Percentiles rank a stretch among this genome's conserved stretches.
phyloP scores from a whole-genome alignment of 2,888 invertebrate genomes.

The Chrysomela aeneicollis region DNA sequence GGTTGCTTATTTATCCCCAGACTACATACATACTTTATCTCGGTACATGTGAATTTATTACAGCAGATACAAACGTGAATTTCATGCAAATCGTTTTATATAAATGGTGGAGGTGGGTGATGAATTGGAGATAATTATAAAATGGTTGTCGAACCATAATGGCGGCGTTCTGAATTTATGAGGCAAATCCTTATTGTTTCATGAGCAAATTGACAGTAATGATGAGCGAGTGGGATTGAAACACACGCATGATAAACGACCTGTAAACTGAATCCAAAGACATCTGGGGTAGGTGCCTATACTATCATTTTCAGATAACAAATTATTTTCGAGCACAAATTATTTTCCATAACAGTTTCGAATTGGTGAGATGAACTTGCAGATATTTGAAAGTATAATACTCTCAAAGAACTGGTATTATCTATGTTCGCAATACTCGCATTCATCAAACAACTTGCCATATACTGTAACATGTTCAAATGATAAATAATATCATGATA shows the following conservation, averaged over 20 bases:
- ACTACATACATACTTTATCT: slow-evolving; percentile 37
- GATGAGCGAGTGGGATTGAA: slow-evolving; percentile 25
- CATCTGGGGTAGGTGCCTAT: too few species aligned
- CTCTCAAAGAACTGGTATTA: too few species aligned
- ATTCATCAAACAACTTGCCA: too few species aligned
- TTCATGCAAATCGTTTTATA: slow-evolving; percentile 37
- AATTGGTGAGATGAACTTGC: too few species aligned
- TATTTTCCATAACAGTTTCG: too few species aligned
- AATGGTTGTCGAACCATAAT: slow-evolving; percentile 14
- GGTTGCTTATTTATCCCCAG: slow-evolving; percentile 32
- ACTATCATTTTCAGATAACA: too few species aligned
- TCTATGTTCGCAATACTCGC: too few species aligned
- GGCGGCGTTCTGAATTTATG: slow-evolving; percentile 26
- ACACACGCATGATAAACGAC: not conserved
- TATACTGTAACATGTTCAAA: too few species aligned
- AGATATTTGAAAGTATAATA: too few species aligned
- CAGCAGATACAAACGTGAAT: slow-evolving; percentile 32
- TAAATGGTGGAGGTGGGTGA: slow-evolving; percentile 14
- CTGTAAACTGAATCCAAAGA: too few species aligned
- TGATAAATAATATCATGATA: too few species aligned
- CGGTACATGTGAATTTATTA: slow-evolving; percentile 22
- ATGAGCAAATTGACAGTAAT: slow-evolving; percentile 33
- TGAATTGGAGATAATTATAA: slow-evolving; percentile 28
- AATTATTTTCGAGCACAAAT: too few species aligned
- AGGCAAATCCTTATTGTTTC: slow-evolving; percentile 32